Conservation (phyloP, 1,140 invertebrate species). For the Temnothorax longispinosus region DNA sequence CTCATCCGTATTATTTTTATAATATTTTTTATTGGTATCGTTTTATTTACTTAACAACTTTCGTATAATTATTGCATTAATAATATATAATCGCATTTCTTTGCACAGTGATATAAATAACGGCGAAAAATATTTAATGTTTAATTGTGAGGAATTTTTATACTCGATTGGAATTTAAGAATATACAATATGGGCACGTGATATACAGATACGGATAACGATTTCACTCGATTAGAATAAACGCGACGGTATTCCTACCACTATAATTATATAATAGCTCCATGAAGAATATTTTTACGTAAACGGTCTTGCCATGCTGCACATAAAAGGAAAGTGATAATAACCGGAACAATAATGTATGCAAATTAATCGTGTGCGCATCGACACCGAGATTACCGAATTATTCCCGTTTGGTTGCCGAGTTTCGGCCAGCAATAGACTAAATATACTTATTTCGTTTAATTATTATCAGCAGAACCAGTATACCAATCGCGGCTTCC, state of each 20-base stretch:
- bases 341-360: not conserved
- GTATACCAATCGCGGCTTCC: not conserved
- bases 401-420: not conserved
- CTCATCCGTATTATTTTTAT: not conserved
- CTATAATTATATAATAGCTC: constrained; percentile 39
- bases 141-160: not conserved
- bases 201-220: constrained; percentile 2
- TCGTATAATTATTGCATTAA: not conserved
- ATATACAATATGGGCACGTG: not conserved
- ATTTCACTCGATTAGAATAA: constrained; percentile 45
- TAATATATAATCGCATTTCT: not conserved
- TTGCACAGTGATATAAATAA: not conserved
- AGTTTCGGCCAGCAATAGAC: not conserved
- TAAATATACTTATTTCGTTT: not conserved
- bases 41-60: constrained; percentile 13
- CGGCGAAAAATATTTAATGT: not conserved
- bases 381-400: constrained; percentile 11
- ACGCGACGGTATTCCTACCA: not conserved
- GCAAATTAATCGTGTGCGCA: not conserved
- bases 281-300: constrained; percentile 20
- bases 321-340: constrained; percentile 20
- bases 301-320: constrained; percentile 11
- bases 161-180: not conserved
- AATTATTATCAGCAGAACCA: not conserved
- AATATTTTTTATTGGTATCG: not conserved